These are phyloP conservation scores for Drosophila chauvacae DNA, from an alignment of 1,140 invertebrate genomes.

Conservation along the genomic window DNA sequence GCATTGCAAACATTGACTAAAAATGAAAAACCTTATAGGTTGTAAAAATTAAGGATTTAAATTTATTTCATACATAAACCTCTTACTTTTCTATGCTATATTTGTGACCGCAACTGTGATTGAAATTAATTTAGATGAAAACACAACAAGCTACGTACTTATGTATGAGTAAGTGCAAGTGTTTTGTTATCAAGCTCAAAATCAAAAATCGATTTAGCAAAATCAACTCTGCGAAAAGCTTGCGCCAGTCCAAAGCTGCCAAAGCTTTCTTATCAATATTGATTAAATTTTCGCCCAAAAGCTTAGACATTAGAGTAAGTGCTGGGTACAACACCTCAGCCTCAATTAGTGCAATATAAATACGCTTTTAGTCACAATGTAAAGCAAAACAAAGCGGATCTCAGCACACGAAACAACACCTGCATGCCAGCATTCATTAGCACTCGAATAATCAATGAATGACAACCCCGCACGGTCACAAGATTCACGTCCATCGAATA, in stretches of 20 bases:
- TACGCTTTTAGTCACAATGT: slow-evolving; percentile 32
- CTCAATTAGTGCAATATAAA: slow-evolving; percentile 29
- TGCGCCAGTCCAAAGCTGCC: slow-evolving; percentile 5
- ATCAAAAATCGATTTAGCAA: slow-evolving; percentile 33
- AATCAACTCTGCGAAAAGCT: slow-evolving; percentile 45
- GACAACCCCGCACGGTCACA: slow-evolving; percentile 35
- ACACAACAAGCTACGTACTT: neutral
- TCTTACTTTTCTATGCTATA: neutral
- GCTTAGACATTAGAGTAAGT: slow-evolving; percentile 28
- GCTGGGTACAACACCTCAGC: slow-evolving; percentile 38
- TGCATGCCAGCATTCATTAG: slow-evolving; percentile 16
- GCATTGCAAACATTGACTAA: neutral
- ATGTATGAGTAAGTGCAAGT: neutral
- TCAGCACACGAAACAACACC: slow-evolving; percentile 21
- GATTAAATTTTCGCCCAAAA: slow-evolving; percentile 48
- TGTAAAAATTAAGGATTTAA: too few relatives aligned
- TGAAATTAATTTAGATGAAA: neutral
- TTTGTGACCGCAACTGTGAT: neutral
- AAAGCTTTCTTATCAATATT: slow-evolving; percentile 52
- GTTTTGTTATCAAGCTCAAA: slow-evolving; percentile 7
- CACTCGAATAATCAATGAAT: slow-evolving; percentile 36
- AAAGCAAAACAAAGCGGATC: slow-evolving; percentile 34
- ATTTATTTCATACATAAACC: neutral
- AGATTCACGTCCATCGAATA: slow-evolving; percentile 45
- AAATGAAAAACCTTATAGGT: neutral